A percentile compares a stretch with the other conserved stretches of the same genome.
Conservation (phyloP, 2,797 vertebrate genomes). For the Characodon lateralis region DNA sequence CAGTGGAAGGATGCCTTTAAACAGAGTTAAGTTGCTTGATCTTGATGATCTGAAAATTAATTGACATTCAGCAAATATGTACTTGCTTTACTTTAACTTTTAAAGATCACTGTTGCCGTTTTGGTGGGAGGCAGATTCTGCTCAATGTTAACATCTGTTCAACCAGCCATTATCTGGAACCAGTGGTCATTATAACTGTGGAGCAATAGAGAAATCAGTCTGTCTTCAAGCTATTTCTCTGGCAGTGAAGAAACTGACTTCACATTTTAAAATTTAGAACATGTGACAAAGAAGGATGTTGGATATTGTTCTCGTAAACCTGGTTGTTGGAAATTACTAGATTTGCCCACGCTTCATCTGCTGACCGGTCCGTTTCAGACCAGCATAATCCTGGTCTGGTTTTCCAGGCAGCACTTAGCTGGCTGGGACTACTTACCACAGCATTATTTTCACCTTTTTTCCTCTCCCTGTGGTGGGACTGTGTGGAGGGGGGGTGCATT, state of each 20-base stretch:
- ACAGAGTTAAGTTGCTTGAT: constrained; percentile 30
- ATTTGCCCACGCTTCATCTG: constrained; percentile 66
- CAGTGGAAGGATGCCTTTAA: constrained; percentile 41
- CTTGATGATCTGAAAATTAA: constrained; percentile 22
- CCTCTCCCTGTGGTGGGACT: constrained; percentile 75
- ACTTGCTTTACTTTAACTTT: neutral
- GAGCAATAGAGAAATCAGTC: neutral
- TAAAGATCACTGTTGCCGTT: constrained; percentile 3
- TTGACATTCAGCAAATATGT: neutral
- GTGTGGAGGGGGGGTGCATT: constrained; percentile 76
- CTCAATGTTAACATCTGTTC: neutral
- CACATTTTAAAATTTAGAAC: neutral
- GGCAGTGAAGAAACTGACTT: constrained; percentile 4
- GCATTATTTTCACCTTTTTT: constrained; percentile 78
- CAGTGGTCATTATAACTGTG: constrained; percentile 4
- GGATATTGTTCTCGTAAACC: constrained; percentile 40
- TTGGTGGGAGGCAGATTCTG: neutral
- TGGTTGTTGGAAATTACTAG: constrained; percentile 58
- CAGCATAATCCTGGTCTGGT: constrained; percentile 57
- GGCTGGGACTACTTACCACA: constrained; percentile 82
- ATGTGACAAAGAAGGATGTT: constrained; percentile 49
- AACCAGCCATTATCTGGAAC: neutral
- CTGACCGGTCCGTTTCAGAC: constrained; percentile 46
- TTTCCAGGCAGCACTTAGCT: constrained; percentile 59
- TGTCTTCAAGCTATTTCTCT: neutral